Base-by-base conservation (phyloP, 2,888 invertebrate species). In the Diloba caeruleocephala region DNA sequence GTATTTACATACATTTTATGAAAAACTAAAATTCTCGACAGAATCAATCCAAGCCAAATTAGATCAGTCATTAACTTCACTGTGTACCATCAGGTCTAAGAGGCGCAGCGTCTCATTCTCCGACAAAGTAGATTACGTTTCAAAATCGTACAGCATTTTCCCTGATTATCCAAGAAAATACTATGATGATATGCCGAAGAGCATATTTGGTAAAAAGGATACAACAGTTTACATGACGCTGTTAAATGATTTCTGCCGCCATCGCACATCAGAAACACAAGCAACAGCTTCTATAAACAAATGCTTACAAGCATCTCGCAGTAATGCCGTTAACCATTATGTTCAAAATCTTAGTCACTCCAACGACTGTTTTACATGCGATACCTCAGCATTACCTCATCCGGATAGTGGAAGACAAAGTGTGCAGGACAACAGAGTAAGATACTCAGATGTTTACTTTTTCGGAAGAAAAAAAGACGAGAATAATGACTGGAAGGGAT, bases 271-370 rank as follows among this genome's bases (percentile, higher is more conserved):
- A 23, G 85, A 87, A 25, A 88, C 92, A 14, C 92, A 93, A 69
- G 92, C 92, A n/a, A 90, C 92, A 33, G 91, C 88, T 52, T 87
- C 87, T 7, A 75, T 93, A 21, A 92, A 93, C 69, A 93, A 93
- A 79, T 90, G 91, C 64, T 78, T 92, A 49, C 92, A 93, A 81
- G 88, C 84, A 26, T 52, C 64, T 28, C 51, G 45, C 36, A 56
- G 61, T 51, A 58, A 43, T 12, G 37, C 2, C n/a, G 25, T 13
- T 10, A 25, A 34, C 23, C 17, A 33, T 21, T 31, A 3, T 19
- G 36, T 39, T 21, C 25, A 26, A 29, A 43, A 54, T 36, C 17
- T 51, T 17, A 55, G 57, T 26, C 59, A 49, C 39, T 71, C 79
- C 12, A 71, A 79, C 34, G 52, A 58, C 14, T 67, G 62, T 56